These are phyloP conservation scores for Arothron firmamentum DNA, from an alignment of 2,113 vertebrate species.

Conservation along the genomic window DNA sequence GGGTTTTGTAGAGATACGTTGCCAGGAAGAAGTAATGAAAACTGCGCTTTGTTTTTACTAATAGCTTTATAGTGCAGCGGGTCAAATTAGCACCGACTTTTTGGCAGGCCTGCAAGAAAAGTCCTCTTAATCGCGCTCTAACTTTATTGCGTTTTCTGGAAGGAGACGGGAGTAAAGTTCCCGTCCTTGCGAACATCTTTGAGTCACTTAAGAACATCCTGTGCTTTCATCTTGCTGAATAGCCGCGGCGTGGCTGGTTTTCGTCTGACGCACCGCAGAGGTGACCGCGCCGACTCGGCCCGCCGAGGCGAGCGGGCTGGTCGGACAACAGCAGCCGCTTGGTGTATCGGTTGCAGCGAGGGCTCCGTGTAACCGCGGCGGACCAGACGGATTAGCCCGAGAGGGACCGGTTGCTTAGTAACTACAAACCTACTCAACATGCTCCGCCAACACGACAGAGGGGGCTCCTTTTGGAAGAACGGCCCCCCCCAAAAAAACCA, in stretches of 20 bases:
- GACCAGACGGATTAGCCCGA: conserved; percentile 65
- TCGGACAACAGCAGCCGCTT: conserved; percentile 43
- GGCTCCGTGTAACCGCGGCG: conserved; percentile 46
- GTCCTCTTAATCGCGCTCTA: too few relatives aligned
- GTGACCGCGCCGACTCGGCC: background rate
- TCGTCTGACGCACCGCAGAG: background rate
- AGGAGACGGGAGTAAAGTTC: too few relatives aligned
- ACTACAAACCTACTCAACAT: conserved; percentile 67
- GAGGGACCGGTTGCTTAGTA: conserved; percentile 74
- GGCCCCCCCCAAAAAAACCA: conserved; percentile 23
- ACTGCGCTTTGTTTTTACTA: too few relatives aligned
- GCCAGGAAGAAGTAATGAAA: too few relatives aligned
- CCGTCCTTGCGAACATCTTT: too few relatives aligned
- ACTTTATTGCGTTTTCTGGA: too few relatives aligned
- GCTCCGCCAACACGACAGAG: conserved; percentile 45
- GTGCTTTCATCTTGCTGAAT: background rate
- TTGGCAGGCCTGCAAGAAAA: too few relatives aligned
- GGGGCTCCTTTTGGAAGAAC: conserved; percentile 27
- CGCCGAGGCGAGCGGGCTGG: too few relatives aligned
- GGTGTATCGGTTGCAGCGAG: conserved; percentile 41
- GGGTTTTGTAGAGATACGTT: too few relatives aligned
- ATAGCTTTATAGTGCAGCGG: too few relatives aligned
- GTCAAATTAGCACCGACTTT: too few relatives aligned
- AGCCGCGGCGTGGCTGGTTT: background rate
- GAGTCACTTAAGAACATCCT: background rate